phyloP scores from a whole-genome alignment of 2,797 vertebrate genomes.

The Rhinichthys osculus region DNA sequence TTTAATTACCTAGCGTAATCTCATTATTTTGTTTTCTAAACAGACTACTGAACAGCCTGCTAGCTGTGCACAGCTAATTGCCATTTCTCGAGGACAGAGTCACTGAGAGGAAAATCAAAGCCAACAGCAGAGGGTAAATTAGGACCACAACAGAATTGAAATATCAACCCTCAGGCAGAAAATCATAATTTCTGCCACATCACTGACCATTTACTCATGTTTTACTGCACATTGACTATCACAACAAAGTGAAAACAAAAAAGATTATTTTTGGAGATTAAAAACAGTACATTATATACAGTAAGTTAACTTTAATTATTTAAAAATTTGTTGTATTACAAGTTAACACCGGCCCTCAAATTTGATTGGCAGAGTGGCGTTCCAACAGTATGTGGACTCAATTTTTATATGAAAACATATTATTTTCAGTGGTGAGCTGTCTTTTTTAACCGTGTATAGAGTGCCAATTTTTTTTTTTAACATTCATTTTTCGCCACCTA shows the following conservation, averaged over 20 bases:
- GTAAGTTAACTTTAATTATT: background rate
- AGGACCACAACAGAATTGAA: constrained; percentile 49
- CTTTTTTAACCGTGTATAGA: no score
- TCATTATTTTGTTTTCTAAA: constrained; percentile 65
- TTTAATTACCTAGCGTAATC: constrained; percentile 60
- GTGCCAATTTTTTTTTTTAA: no score
- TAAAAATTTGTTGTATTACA: background rate
- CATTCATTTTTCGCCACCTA: no score
- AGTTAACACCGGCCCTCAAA: background rate
- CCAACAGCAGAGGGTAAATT: constrained; percentile 58
- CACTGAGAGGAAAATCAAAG: constrained; percentile 60
- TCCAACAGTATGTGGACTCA: background rate
- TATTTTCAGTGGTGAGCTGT: no score
- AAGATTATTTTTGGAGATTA: constrained; percentile 3
- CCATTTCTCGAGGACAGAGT: constrained; percentile 57
- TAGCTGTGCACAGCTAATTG: constrained; percentile 58
- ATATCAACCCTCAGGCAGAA: constrained; percentile 51
- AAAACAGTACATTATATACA: constrained; percentile 22
- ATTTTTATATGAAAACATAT: background rate
- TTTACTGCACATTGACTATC: constrained; percentile 36
- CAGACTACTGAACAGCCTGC: constrained; percentile 60
- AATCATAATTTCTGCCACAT: constrained; percentile 36
- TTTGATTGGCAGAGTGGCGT: background rate
- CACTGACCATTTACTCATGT: constrained; percentile 42
- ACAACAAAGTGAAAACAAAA: constrained; percentile 21